Evolutionary conservation across 2,888 invertebrate species (phyloP).

Genomic region (Ormyrus pomaceus): DNA sequence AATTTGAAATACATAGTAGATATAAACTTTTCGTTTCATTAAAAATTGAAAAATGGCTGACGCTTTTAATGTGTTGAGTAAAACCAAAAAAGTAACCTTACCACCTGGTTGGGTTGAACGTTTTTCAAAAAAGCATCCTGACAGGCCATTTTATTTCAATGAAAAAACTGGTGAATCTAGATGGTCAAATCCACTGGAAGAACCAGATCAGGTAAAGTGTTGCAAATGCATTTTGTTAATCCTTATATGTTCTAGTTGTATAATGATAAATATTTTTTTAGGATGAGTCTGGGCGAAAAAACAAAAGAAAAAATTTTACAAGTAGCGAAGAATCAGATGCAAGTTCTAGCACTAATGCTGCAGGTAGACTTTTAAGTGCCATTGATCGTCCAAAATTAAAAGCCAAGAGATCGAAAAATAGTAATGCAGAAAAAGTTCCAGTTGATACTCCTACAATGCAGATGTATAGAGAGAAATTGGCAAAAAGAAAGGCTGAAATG

Average conservation of each 20-base stretch:
- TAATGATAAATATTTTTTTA: constrained; percentile 20
- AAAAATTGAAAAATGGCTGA: constrained; percentile 33
- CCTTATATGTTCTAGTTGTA: not conserved
- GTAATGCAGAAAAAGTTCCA: not conserved
- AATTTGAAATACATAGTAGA: not conserved
- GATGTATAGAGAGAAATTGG: constrained; percentile 58
- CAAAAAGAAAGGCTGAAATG: constrained; percentile 56
- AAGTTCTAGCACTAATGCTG: not conserved
- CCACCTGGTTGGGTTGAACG: constrained; percentile 66
- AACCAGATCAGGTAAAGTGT: constrained; percentile 34
- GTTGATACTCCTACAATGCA: constrained; percentile 64
- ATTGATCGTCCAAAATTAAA: constrained; percentile 57
- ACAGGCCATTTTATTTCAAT: constrained; percentile 70
- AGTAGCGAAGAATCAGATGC: constrained; percentile 37
- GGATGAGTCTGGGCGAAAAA: constrained; percentile 18
- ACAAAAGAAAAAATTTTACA: constrained; percentile 44
- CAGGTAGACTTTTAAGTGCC: constrained; percentile 1
- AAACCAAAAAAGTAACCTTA: constrained; percentile 59
- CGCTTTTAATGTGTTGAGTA: not conserved
- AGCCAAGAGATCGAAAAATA: constrained; percentile 54
- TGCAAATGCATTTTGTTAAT: not conserved
- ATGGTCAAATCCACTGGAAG: constrained; percentile 63
- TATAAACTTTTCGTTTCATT: not conserved
- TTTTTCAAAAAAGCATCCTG: constrained; percentile 65
- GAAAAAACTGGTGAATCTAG: constrained; percentile 64